Conservation (phyloP, 2,113 vertebrate genomes). For the Eudyptes chrysolophus region DNA sequence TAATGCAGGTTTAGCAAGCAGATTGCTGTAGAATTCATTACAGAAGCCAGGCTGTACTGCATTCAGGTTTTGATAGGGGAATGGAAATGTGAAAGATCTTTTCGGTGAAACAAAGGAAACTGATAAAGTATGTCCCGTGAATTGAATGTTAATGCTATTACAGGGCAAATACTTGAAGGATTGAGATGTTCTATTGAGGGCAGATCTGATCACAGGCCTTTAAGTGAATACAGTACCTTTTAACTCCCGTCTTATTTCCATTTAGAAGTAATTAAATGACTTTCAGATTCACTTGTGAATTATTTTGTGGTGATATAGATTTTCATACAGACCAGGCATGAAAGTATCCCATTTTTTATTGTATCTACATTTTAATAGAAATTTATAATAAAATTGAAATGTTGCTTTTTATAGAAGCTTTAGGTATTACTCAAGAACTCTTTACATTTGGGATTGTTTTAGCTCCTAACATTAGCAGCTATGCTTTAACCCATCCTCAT, state of each 20-base stretch:
- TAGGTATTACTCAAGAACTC: neutral
- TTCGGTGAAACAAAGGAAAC: neutral
- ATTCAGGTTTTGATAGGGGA: neutral
- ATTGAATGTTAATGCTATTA: neutral
- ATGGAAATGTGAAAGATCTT: neutral
- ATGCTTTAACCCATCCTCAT: neutral
- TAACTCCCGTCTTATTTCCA: neutral
- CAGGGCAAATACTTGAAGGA: neutral
- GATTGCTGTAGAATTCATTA: neutral
- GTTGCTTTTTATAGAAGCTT: neutral
- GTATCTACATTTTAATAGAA: neutral
- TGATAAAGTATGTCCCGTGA: neutral
- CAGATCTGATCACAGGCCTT: neutral
- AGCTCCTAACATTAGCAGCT: neutral
- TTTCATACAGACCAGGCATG: neutral
- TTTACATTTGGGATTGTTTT: neutral
- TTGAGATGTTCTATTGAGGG: neutral
- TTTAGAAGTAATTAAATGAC: neutral
- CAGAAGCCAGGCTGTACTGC: neutral
- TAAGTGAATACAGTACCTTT: neutral
- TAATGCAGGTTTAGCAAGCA: neutral
- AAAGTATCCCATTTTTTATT: neutral
- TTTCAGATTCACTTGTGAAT: neutral
- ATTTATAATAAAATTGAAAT: neutral
- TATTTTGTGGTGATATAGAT: neutral